Percentiles rank a stretch among this genome's conserved stretches.
These are phyloP conservation scores for Ypsolopha sequella DNA, from an alignment of 2,888 invertebrate genomes.

Conservation along the genomic window DNA sequence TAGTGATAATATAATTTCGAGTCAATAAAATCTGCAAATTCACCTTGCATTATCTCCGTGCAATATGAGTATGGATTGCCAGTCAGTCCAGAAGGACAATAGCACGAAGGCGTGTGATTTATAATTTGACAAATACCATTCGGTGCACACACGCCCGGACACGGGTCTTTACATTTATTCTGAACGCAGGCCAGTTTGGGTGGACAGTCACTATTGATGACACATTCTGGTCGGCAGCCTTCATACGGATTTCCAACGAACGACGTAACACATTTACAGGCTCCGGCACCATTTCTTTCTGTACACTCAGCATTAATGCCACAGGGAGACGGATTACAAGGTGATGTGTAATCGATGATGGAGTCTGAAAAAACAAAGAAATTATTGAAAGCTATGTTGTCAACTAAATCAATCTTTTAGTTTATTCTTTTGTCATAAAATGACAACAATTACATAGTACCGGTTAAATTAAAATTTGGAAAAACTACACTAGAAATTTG, in stretches of 20 bases:
- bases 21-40: neutral
- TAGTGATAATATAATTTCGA: neutral
- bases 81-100: constrained; percentile 75
- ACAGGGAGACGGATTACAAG: constrained; percentile 79
- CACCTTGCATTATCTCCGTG: constrained; percentile 48
- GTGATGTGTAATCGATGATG: constrained; percentile 55
- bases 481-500: too few species aligned
- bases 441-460: too few species aligned
- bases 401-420: too few species aligned
- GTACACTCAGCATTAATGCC: constrained; percentile 75
- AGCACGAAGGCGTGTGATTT: constrained; percentile 81
- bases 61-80: constrained; percentile 80
- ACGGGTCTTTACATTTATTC: constrained; percentile 84
- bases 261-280: constrained; percentile 76
- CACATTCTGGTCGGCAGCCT: constrained; percentile 86
- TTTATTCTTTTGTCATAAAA: too few species aligned
- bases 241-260: constrained; percentile 63
- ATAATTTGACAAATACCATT: constrained; percentile 82
- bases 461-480: too few species aligned
- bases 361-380: constrained; percentile 32
- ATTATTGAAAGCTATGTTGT: too few species aligned
- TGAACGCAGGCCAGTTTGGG: constrained; percentile 80
- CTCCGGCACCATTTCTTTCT: constrained; percentile 74
- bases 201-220: constrained; percentile 83
- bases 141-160: constrained; percentile 79